Base-by-base conservation (phyloP, 2,888 invertebrate species). In the Lithosia quadra region DNA sequence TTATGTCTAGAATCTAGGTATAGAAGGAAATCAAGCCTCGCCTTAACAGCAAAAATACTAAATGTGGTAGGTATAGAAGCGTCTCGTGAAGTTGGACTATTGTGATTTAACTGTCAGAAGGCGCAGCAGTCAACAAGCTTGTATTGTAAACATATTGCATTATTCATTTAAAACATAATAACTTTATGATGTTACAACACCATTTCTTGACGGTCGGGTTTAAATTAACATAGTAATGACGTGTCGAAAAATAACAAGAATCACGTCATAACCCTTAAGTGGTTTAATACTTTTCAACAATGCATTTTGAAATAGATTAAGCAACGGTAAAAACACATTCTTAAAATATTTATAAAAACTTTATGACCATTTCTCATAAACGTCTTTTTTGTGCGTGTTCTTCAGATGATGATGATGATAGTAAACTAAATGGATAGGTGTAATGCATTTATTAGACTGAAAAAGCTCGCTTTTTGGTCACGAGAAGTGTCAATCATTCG, bases 231-330 rank as follows among this genome's bases (percentile, higher is more conserved):
- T 69, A 58, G 22, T 63, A 53, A 69, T 53, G 63, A 69, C 69
- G 49, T 72, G 74, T 73, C 69, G 71, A 74, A 71, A 67, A 71
- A 63, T n/a, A 39, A 39, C 24, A 39, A 57, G 28, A 64, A 39
- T 36, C 21, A 28, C 33, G 55, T 63, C 22, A 28, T 53, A 55
- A 55, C 63, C 63, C 63, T 63, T 55, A 34, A 22, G 21, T 53
- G 15, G 55, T 55, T 22, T n/a, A 63, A 18, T 28, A 22, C 0
- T 55, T 55, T 58, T 28, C 33, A 49, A 63, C 15, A 55, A 34
- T 21, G 36, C 34, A 34, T 55, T 28, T 61, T 56, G 56, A 56
- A 43, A 61, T 61, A 18, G 9, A 24, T 63, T 63, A 5, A 8
- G 56, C 28, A 56, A 56, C 2, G 13, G 2, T 56, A 28, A 56